phyloP scores from a whole-genome alignment of 92 coral and sea anemone genomes.

The Ricordea florida region DNA sequence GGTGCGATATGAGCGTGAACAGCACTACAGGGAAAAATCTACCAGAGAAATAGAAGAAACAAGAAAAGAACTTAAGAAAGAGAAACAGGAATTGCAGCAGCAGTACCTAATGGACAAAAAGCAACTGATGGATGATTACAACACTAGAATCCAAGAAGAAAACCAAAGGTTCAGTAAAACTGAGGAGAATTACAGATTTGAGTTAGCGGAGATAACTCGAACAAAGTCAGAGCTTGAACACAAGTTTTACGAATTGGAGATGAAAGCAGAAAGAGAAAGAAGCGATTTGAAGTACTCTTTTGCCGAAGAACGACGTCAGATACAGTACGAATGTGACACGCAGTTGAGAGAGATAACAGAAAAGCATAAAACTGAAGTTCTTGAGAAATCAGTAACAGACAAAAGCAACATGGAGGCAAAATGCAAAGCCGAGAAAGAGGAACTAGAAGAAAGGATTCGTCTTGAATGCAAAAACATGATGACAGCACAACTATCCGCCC shows the following conservation, averaged over 20 bases:
- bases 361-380: slow-evolving; percentile 26
- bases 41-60: slow-evolving; percentile 20
- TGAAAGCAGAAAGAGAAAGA: slow-evolving; percentile 3
- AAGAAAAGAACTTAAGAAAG: slow-evolving; percentile 45
- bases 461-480: slow-evolving; percentile 5
- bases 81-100: slow-evolving; percentile 46
- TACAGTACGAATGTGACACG: slow-evolving; percentile 18
- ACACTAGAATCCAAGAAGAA: slow-evolving; percentile 25
- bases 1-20: slow-evolving; percentile 37
- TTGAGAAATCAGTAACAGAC: background rate
- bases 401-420: slow-evolving; percentile 18
- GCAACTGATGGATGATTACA: slow-evolving; percentile 17
- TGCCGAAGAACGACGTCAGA: slow-evolving; percentile 37
- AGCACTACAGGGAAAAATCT: slow-evolving; percentile 17
- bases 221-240: slow-evolving; percentile 11
- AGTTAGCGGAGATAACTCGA: background rate
- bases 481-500: slow-evolving; percentile 3
- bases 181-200: slow-evolving; percentile 26
- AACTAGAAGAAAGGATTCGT: slow-evolving; percentile 42
- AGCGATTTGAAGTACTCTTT: slow-evolving; percentile 12
- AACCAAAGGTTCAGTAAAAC: background rate
- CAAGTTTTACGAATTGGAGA: slow-evolving; percentile 4
- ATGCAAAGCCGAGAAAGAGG: slow-evolving; percentile 15
- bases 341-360: slow-evolving; percentile 3
- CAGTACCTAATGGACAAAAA: background rate